Evolutionary conservation across 2,113 vertebrate species (phyloP).

Genomic region (Taxidea taxus): DNA sequence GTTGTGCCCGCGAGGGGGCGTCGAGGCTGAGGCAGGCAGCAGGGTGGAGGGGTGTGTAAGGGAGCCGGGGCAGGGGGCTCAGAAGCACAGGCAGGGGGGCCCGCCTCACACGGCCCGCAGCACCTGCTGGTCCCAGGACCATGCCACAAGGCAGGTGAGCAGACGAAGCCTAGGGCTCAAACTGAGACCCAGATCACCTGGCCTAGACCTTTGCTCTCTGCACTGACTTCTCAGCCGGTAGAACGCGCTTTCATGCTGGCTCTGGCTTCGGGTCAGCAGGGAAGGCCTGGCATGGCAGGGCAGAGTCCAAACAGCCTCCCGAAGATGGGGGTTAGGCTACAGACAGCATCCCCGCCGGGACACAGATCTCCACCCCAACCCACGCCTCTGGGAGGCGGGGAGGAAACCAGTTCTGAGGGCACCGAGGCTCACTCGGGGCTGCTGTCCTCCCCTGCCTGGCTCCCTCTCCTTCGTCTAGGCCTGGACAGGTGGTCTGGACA

Average conservation of each 20-base stretch:
- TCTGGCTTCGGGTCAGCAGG: neutral
- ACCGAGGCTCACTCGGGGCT: accelerated
- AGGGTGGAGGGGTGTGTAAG: accelerated
- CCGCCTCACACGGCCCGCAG: accelerated
- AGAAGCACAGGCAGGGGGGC: neutral
- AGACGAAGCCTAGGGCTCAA: neutral
- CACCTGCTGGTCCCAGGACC: neutral
- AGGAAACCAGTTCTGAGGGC: neutral
- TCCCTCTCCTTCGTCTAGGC: too few species aligned
- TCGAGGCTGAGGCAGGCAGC: neutral
- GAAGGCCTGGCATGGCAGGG: accelerated
- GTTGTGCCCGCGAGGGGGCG: neutral
- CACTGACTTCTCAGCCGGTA: neutral
- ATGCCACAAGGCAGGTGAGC: accelerated
- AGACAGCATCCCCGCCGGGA: neutral
- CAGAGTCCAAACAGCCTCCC: neutral
- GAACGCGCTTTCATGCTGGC: neutral
- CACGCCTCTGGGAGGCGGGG: accelerated
- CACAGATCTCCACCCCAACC: accelerated
- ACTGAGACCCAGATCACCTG: neutral
- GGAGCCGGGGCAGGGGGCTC: neutral
- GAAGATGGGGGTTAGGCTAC: accelerated
- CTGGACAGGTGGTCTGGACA: neutral
- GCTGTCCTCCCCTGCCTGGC: accelerated
- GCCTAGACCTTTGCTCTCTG: neutral